Conservation (phyloP, 2,113 vertebrate genomes). For the Equus quagga region DNA sequence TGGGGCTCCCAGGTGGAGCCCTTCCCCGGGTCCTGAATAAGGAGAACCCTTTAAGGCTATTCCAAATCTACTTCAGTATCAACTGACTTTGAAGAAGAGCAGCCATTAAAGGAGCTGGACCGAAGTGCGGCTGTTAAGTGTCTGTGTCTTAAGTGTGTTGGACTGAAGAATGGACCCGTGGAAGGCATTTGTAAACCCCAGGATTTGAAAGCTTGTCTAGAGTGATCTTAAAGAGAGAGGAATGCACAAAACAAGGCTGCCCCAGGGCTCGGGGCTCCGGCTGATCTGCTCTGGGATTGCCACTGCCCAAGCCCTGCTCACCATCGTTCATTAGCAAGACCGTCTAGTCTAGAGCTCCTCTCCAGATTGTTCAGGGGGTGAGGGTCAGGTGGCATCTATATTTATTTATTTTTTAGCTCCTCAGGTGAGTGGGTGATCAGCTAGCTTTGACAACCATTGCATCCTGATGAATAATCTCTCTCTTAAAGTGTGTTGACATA, state of each 20-base stretch:
- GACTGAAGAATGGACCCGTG: neutral
- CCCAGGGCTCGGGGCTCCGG: neutral
- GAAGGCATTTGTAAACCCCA: conserved; percentile 42
- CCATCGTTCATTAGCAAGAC: neutral
- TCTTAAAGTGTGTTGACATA: conserved; percentile 65
- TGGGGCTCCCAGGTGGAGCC: neutral
- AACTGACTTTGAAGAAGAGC: conserved; percentile 65
- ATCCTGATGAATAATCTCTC: conserved; percentile 51
- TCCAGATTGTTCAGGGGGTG: neutral
- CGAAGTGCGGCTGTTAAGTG: neutral
- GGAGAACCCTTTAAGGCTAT: conserved; percentile 11
- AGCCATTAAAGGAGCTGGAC: conserved; percentile 22
- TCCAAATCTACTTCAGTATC: conserved; percentile 44
- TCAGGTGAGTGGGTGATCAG: neutral
- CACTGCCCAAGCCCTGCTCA: neutral
- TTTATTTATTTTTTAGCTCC: neutral
- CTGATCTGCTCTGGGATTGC: neutral
- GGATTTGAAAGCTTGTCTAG: conserved; percentile 30
- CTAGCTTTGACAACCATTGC: neutral
- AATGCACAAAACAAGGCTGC: neutral
- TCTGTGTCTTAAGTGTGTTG: neutral
- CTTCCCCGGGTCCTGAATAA: neutral
- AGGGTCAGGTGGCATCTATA: neutral
- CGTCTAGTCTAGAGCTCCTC: neutral
- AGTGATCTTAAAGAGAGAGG: conserved; percentile 14